Evolutionary conservation across 2,113 vertebrate species (phyloP).

Genomic region (Lucifuga dentata): DNA sequence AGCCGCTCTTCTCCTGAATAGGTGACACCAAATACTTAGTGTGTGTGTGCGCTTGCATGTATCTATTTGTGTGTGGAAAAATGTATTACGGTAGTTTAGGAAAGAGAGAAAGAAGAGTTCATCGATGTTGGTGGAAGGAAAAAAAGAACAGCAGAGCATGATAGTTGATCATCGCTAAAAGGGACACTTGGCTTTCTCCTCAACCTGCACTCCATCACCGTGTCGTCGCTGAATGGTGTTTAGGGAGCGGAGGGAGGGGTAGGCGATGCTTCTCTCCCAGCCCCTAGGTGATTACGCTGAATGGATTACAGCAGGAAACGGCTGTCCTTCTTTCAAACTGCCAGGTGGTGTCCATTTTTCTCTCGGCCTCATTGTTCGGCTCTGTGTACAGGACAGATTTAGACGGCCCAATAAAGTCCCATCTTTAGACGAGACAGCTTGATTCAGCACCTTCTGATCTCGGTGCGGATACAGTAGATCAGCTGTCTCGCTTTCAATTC

Average conservation of each 20-base stretch:
- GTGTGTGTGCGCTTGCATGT: slow-evolving; percentile 12
- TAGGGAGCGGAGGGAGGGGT: slow-evolving; percentile 50
- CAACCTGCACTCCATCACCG: slow-evolving; percentile 69
- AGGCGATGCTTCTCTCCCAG: slow-evolving; percentile 32
- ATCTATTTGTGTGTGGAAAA: slow-evolving; percentile 74
- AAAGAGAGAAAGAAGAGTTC: slow-evolving; percentile 35
- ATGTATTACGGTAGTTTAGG: slow-evolving; percentile 69
- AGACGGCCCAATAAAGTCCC: slow-evolving; percentile 75
- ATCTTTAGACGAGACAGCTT: slow-evolving; percentile 71
- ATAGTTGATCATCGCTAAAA: slow-evolving; percentile 76
- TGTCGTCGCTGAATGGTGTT: slow-evolving; percentile 65
- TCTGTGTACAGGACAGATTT: slow-evolving; percentile 68
- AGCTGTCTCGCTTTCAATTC: slow-evolving; percentile 16
- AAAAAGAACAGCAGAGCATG: slow-evolving; percentile 58
- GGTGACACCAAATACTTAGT: slow-evolving; percentile 92
- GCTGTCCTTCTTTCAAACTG: slow-evolving; percentile 78
- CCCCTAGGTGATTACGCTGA: slow-evolving; percentile 78
- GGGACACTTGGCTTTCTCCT: slow-evolving; percentile 69
- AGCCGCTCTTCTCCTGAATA: slow-evolving; percentile 86
- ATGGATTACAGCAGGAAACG: slow-evolving; percentile 80
- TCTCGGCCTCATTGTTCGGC: slow-evolving; percentile 72
- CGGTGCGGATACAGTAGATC: slow-evolving; percentile 60
- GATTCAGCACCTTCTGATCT: slow-evolving; percentile 69
- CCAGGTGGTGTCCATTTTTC: slow-evolving; percentile 79
- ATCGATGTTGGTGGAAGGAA: slow-evolving; percentile 23